phyloP scores from a whole-genome alignment of 2,888 invertebrate genomes.

The Pristionchus mayeri region DNA sequence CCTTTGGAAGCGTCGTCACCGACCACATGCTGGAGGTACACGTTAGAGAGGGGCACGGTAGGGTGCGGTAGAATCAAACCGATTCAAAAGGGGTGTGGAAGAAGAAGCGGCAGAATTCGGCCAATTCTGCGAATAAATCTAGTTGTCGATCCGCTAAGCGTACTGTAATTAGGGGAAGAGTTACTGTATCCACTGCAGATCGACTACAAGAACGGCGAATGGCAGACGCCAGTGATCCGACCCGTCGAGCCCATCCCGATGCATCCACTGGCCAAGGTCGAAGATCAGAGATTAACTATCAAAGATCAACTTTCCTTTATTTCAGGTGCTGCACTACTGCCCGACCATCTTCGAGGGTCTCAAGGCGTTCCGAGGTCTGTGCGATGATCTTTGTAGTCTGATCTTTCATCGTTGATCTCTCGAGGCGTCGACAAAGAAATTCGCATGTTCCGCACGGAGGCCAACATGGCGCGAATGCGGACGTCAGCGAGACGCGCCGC shows the following conservation, averaged over 20 bases:
- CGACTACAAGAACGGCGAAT: conserved; percentile 40
- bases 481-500: conserved; percentile 87
- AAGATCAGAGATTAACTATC: background rate
- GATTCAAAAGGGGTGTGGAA: background rate
- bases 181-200: background rate
- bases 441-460: conserved; percentile 90
- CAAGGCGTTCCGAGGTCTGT: conserved; percentile 46
- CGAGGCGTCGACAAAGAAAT: conserved; percentile 89
- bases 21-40: conserved; percentile 40
- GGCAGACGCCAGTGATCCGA: conserved; percentile 32
- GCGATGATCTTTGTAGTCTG: background rate
- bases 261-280: conserved; percentile 11
- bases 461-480: conserved; percentile 94
- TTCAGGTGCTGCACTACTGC: conserved; percentile 43
- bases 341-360: conserved; percentile 47
- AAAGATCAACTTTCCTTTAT: background rate
- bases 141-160: background rate
- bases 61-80: background rate
- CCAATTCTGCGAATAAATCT: background rate
- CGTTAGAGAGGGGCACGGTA: background rate
- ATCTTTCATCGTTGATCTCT: background rate
- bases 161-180: too few species aligned
- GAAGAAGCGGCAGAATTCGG: background rate
- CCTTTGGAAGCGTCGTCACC: conserved; percentile 3
- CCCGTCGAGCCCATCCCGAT: conserved; percentile 2